A percentile compares a stretch with the other conserved stretches of the same genome.
These are phyloP conservation scores for Perccottus glenii DNA, from an alignment of 2,113 vertebrate species.

Conservation along the genomic window DNA sequence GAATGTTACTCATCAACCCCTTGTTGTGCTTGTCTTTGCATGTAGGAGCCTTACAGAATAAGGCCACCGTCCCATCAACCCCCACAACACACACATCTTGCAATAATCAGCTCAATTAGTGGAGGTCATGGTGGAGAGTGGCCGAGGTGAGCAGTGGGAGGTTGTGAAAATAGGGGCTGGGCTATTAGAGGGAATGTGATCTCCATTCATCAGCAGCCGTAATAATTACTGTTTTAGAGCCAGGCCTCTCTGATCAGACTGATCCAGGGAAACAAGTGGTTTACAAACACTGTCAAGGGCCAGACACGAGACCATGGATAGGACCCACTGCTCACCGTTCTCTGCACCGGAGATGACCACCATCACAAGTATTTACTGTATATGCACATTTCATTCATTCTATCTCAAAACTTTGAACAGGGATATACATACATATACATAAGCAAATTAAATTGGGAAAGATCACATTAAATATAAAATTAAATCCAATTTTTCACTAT, in stretches of 20 bases:
- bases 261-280: conserved; percentile 85
- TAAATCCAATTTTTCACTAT: no score
- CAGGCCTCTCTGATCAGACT: conserved; percentile 81
- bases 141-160: conserved; percentile 87
- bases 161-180: conserved; percentile 88
- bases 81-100: conserved; percentile 84
- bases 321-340: conserved; percentile 65
- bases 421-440: no score
- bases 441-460: no score
- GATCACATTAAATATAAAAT: no score
- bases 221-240: conserved; percentile 78
- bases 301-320: conserved; percentile 74
- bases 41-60: conserved; percentile 34
- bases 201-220: conserved; percentile 86
- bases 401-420: no score
- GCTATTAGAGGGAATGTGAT: conserved; percentile 91
- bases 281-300: conserved; percentile 89
- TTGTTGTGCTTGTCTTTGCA: conserved; percentile 58
- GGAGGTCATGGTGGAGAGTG: conserved; percentile 86
- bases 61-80: conserved; percentile 49
- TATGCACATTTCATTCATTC: background rate
- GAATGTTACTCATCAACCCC: conserved; percentile 74
- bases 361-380: conserved; percentile 2
- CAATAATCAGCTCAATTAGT: conserved; percentile 93
- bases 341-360: conserved; percentile 4